Base-by-base conservation (phyloP, 2,797 vertebrate species). In the Melanotaenia trifasciata region DNA sequence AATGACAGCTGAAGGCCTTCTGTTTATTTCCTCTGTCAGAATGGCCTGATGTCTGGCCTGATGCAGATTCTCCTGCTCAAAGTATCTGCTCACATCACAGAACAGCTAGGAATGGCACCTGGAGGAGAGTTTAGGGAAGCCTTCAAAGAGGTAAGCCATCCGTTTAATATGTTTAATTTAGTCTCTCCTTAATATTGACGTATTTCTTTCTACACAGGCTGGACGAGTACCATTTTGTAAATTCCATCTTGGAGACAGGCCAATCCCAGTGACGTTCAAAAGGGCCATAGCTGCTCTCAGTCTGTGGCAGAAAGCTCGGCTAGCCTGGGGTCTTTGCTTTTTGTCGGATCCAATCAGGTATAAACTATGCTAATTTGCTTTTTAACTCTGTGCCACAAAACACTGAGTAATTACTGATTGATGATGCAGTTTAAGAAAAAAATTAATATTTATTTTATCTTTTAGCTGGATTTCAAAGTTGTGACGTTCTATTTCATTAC, bases 51-150 rank as follows among this genome's bases (percentile, higher is more conserved):
- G 96, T 99, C 98, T 0, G 98, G 98, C 54, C 92, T 99, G 84
- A 99, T 99, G 98, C 98, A 99, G 93, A 99, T 99, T 91, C 94
- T 99, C 62, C 95, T 99, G 80, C 94, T 99, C 61, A 99, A 99
- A 88, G 98, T 99, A 81, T 99, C 98, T 0, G 98, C 98, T 53
- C 98, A 99, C 90, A 99, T 99, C 94, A 99, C 98, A 0, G 96
- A 99, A 90, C 98, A 99, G 84, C 94, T 99, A 77, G 98, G 98
- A 83, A 97, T 99, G 98, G 98, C 98, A 67, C 98, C 98, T 1
- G 98, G 98, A 58, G 98, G 98, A 76, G 98, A 99, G 90, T 99
- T 99, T 89, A 94, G 98, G 79, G 97, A 98, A 90, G 98, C 98
- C 76, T 99, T 97, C 91, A 98, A 96, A 92, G 98, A 99, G 96